These are phyloP conservation scores for Drosophila lacicola DNA, from an alignment of 2,888 invertebrate species.

Conservation along the genomic window DNA sequence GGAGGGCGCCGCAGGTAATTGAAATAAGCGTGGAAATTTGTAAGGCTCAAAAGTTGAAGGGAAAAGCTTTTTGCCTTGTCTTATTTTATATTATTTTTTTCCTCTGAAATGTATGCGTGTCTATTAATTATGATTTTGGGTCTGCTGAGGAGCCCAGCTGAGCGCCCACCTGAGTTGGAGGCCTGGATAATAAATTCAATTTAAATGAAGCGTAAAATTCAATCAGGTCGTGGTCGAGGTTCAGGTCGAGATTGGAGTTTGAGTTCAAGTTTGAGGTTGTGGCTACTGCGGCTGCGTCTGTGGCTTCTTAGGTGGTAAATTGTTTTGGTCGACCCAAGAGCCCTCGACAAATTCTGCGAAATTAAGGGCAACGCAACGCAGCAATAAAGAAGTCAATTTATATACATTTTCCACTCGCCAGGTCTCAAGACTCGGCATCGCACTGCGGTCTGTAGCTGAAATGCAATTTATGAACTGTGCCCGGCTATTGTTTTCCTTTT, in stretches of 20 bases:
- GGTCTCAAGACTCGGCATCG: slow-evolving; percentile 31
- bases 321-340: slow-evolving; percentile 45
- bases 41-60: slow-evolving; percentile 59
- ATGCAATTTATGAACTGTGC: slow-evolving; percentile 74
- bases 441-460: slow-evolving; percentile 61
- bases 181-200: slow-evolving; percentile 76
- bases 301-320: slow-evolving; percentile 80
- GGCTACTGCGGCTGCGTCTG: slow-evolving; percentile 68
- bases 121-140: slow-evolving; percentile 76
- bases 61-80: slow-evolving; percentile 52
- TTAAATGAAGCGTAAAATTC: slow-evolving; percentile 83
- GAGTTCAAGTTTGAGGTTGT: slow-evolving; percentile 23
- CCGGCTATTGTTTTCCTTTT: slow-evolving; percentile 52
- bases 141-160: slow-evolving; percentile 35
- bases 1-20: slow-evolving; percentile 61
- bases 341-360: slow-evolving; percentile 73
- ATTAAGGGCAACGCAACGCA: slow-evolving; percentile 68
- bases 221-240: slow-evolving; percentile 68
- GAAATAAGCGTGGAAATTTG: slow-evolving; percentile 77
- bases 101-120: slow-evolving; percentile 61
- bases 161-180: slow-evolving; percentile 58
- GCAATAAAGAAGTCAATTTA: slow-evolving; percentile 82
- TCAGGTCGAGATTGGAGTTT: slow-evolving; percentile 31
- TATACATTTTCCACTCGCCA: slow-evolving; percentile 76
- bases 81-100: slow-evolving; percentile 8